phyloP scores from a whole-genome alignment of 1,140 invertebrate genomes.

The Neodiprion lecontei region DNA sequence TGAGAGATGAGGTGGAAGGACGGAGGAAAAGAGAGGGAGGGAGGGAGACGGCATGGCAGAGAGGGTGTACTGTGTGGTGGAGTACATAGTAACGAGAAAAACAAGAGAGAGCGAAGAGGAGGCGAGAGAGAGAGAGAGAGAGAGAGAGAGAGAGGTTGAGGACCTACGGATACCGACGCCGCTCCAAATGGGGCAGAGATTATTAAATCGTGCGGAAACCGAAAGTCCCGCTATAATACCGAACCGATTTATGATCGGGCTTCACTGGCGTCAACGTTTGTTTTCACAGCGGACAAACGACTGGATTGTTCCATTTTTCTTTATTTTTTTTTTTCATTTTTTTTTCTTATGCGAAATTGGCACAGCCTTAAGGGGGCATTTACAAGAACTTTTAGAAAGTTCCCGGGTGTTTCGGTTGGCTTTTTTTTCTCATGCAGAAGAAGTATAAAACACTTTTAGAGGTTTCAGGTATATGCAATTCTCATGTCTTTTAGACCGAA shows the following conservation, averaged over 20 bases:
- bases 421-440: too few species aligned
- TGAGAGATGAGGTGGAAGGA: background rate
- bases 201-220: slow-evolving; percentile 38
- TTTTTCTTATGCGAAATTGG: too few species aligned
- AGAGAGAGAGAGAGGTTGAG: slow-evolving; percentile 25
- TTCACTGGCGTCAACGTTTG: too few species aligned
- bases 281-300: too few species aligned
- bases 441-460: too few species aligned
- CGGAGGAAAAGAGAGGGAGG: slow-evolving; percentile 8
- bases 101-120: slow-evolving; percentile 13
- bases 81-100: slow-evolving; percentile 8
- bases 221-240: slow-evolving; percentile 18
- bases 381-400: too few species aligned
- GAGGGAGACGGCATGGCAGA: background rate
- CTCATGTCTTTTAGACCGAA: too few species aligned
- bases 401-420: too few species aligned
- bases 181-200: slow-evolving; percentile 22
- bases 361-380: too few species aligned
- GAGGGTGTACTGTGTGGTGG: background rate
- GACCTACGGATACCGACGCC: background rate
- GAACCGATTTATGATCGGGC: slow-evolving; percentile 27
- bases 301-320: too few species aligned
- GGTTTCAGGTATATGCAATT: too few species aligned
- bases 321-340: too few species aligned
- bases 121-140: slow-evolving; percentile 15